These are phyloP conservation scores for Ascidia mentula DNA, from an alignment of 23 tunicate species.

Conservation along the genomic window DNA sequence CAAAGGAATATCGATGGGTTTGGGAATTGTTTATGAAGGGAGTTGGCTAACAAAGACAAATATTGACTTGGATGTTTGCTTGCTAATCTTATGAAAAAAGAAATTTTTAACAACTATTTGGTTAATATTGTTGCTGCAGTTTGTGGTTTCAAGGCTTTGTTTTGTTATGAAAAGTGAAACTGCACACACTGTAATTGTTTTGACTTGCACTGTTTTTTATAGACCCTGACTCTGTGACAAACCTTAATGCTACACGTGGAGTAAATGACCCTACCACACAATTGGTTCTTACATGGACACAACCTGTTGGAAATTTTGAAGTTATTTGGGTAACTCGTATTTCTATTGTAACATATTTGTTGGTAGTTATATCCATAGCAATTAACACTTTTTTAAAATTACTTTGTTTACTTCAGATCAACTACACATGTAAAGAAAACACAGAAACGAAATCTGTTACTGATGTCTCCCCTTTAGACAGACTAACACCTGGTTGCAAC, in stretches of 20 bases:
- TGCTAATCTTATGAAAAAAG: too few species aligned
- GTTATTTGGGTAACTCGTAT: not conserved
- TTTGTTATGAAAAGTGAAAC: too few species aligned
- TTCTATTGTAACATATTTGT: not conserved
- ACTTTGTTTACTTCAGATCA: not conserved
- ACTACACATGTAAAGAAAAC: not conserved
- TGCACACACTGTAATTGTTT: too few species aligned
- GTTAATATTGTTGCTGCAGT: too few species aligned
- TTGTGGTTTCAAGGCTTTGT: too few species aligned
- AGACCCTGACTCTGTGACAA: not conserved
- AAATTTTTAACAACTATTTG: too few species aligned
- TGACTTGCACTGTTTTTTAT: not conserved
- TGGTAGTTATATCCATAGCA: not conserved
- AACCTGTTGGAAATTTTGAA: not conserved
- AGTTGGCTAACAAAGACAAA: too few species aligned
- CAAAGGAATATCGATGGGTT: too few species aligned
- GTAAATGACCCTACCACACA: not conserved
- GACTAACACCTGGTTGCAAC: conserved; percentile 23
- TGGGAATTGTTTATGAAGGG: too few species aligned
- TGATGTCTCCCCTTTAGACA: not conserved
- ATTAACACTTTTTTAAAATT: too few species aligned
- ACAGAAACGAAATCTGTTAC: not conserved
- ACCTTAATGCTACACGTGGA: not conserved
- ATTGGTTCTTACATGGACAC: not conserved
- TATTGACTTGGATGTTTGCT: too few species aligned